A percentile compares a stretch with the other conserved stretches of the same genome.
These are phyloP conservation scores for Epiblema foenella DNA, from an alignment of 2,888 invertebrate species.

Conservation along the genomic window DNA sequence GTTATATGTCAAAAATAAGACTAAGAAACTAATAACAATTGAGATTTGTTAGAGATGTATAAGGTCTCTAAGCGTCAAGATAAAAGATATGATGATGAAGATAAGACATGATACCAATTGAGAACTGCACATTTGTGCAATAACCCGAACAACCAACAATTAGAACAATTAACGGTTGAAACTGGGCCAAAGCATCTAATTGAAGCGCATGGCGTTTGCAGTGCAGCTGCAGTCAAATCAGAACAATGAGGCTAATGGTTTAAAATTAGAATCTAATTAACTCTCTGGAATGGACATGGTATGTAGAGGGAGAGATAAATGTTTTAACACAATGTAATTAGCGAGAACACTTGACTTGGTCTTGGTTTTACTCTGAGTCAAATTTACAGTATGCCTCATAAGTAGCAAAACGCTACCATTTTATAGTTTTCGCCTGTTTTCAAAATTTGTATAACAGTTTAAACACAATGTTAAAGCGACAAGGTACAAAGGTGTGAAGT, in stretches of 20 bases:
- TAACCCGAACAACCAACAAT: conserved; percentile 18
- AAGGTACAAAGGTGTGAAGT: too few species aligned
- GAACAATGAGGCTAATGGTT: conserved; percentile 18
- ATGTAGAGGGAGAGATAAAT: not conserved
- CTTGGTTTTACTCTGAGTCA: not conserved
- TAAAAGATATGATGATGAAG: too few species aligned
- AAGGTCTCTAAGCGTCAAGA: too few species aligned
- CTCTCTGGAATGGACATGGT: not conserved
- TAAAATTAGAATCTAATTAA: conserved; percentile 28
- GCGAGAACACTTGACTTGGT: not conserved
- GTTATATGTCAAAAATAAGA: too few species aligned
- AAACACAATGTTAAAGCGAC: too few species aligned
- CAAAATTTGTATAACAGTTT: too few species aligned
- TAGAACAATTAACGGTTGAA: conserved; percentile 27
- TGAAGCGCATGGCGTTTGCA: not conserved
- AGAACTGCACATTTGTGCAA: conserved; percentile 17
- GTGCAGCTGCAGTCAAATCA: conserved; percentile 16
- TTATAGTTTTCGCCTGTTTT: too few species aligned
- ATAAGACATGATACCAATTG: conserved; percentile 21
- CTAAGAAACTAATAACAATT: too few species aligned
- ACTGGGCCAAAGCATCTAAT: conserved; percentile 35
- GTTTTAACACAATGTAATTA: not conserved
- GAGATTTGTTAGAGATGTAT: too few species aligned
- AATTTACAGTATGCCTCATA: not conserved
- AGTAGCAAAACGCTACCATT: too few species aligned